Conservation (phyloP, 2,113 vertebrate genomes). For the Melanotaenia duboulayi region DNA sequence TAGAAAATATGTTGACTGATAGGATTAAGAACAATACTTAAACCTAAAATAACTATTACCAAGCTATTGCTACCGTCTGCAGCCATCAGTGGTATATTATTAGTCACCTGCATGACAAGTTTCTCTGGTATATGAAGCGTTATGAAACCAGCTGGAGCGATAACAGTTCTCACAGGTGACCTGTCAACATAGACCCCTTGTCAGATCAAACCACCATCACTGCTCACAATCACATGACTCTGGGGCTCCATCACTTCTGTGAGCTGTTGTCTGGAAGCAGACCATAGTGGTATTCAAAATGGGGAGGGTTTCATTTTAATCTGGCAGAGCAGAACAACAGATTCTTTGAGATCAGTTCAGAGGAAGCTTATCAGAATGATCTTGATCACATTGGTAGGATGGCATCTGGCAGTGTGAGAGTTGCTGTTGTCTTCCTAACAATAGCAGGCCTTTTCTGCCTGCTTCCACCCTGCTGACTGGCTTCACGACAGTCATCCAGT, state of each 20-base stretch:
- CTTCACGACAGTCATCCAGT: constrained; percentile 31
- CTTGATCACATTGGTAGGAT: constrained; percentile 57
- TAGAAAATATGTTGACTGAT: background rate
- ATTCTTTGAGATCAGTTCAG: constrained; percentile 62
- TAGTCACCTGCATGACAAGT: background rate
- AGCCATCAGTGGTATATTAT: background rate
- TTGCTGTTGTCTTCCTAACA: constrained; percentile 70
- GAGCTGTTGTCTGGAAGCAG: constrained; percentile 43
- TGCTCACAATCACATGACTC: constrained; percentile 35
- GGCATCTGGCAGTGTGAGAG: constrained; percentile 69
- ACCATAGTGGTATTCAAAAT: constrained; percentile 47
- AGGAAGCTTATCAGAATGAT: constrained; percentile 61
- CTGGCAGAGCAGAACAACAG: constrained; percentile 52
- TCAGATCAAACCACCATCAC: constrained; percentile 43
- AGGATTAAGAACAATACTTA: background rate
- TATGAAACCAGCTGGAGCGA: constrained; percentile 8
- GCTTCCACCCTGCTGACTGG: constrained; percentile 47
- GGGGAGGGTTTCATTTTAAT: constrained; percentile 35
- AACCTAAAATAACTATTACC: background rate
- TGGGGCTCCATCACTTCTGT: constrained; percentile 30
- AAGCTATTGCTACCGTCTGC: background rate
- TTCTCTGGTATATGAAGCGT: background rate
- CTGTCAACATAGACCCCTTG: constrained; percentile 23
- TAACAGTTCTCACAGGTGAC: constrained; percentile 23
- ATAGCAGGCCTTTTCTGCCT: constrained; percentile 69